These are phyloP conservation scores for Strigamia crassipes DNA, from an alignment of 2,888 invertebrate genomes.

Conservation along the genomic window DNA sequence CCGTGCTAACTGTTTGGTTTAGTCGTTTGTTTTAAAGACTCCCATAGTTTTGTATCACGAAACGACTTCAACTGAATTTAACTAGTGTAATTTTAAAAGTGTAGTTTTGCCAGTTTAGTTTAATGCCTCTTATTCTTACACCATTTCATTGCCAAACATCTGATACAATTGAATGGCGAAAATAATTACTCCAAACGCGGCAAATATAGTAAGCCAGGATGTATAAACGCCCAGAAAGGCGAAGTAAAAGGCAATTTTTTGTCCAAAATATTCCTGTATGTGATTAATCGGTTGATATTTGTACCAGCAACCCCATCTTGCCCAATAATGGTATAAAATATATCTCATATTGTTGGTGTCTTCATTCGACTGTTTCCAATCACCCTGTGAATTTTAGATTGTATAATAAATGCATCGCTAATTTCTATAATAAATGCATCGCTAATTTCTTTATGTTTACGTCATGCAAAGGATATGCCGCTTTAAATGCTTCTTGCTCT, in stretches of 20 bases:
- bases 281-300: conserved; percentile 66
- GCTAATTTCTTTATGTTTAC: not conserved
- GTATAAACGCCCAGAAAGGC: conserved; percentile 67
- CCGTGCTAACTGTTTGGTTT: no score
- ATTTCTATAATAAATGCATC: not conserved
- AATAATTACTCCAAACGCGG: conserved; percentile 63
- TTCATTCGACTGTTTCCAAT: not conserved
- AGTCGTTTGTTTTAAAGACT: no score
- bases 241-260: conserved; percentile 66
- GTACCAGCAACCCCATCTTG: conserved; percentile 63
- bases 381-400: not conserved
- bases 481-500: not conserved
- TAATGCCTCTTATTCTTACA: conserved; percentile 55
- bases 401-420: no score
- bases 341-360: conserved; percentile 56
- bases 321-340: conserved; percentile 65
- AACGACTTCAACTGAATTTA: no score
- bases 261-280: conserved; percentile 66
- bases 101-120: no score
- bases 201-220: conserved; percentile 65
- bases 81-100: no score
- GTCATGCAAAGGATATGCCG: not conserved
- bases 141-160: conserved; percentile 58
- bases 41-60: no score
- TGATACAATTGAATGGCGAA: conserved; percentile 64